Evolutionary conservation across 2,797 vertebrate genomes (phyloP), one percentile per base, ranked within the genome.

Genomic region (Malurus leucopterus): DNA sequence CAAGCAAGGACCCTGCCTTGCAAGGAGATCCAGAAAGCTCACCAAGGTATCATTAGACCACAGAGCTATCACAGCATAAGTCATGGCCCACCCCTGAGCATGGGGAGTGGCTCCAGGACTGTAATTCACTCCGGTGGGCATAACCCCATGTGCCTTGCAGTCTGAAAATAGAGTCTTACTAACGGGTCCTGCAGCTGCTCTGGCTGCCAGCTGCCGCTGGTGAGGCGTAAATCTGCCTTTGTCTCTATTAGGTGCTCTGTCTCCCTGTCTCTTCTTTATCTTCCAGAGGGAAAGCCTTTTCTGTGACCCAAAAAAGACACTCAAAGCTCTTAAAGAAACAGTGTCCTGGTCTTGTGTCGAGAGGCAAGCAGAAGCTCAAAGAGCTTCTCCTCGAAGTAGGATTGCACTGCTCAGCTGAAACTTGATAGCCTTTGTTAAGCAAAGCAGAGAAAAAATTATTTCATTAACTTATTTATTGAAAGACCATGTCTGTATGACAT

Each of bases 381-480:
- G 34, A 8, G 57, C 3, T 30, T 84, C 70, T 91, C 21, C 38
- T 70, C 55, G 65, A 26, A 89, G 50, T 29, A 76, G 30, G 44
- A 65, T 63, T 90, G 76, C 44, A 61, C 29, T 58, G 71, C 85
- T 90, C 78, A 90, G 73, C 46, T 77, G 91, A 94, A 95, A 75
- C 32, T 86, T 94, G 57, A 88, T 47, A 82, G 73, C n/a, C 10
- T 72, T 77, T 72, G 63, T 94, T 90, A 93, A 94, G 91, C 50
- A 93, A 90, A 94, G 53, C 3, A 1, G 80, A 91, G 72, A 55
- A 79, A 81, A 93, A 92, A 85, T 40, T 4, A 73, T 82, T 92
- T 77, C 54, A 82, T 92, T 94, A 87, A 90, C 47, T 89, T 95
- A 91, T 68, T 94, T 95, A 91, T 79, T 72, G 75, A 88, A 88